Evolutionary conservation across 2,888 invertebrate genomes (phyloP).

Genomic region (Lasioglossum oenotherae): DNA sequence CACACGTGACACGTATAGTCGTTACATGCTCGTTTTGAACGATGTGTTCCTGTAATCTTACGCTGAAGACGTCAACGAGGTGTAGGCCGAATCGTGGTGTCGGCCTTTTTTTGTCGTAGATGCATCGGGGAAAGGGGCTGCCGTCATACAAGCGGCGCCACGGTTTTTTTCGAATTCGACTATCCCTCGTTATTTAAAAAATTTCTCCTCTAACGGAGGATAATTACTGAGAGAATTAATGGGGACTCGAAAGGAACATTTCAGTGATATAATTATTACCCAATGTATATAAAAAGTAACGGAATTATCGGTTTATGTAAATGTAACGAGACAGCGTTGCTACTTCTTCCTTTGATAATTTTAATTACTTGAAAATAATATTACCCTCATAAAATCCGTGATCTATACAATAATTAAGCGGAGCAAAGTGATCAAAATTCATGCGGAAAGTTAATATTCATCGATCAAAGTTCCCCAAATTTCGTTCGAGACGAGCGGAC

Average conservation of each 20-base stretch:
- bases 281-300: background rate
- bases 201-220: background rate
- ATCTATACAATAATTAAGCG: background rate
- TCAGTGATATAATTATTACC: background rate
- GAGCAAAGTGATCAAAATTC: background rate
- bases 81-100: conserved; percentile 10
- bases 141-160: conserved; percentile 19
- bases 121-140: conserved; percentile 12
- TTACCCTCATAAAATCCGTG: background rate
- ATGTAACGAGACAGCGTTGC: too few species aligned
- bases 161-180: conserved; percentile 10
- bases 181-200: conserved; percentile 16
- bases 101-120: conserved; percentile 29
- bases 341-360: too few species aligned
- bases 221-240: conserved; percentile 18
- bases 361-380: too few species aligned
- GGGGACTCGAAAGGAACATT: background rate
- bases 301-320: background rate
- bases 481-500: background rate
- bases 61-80: conserved; percentile 45
- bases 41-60: conserved; percentile 72
- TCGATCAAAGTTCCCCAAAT: background rate
- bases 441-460: background rate
- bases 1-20: conserved; percentile 68
- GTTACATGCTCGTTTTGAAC: conserved; percentile 53